phyloP scores from a whole-genome alignment of 2,113 vertebrate genomes.

The Nicator chloris region DNA sequence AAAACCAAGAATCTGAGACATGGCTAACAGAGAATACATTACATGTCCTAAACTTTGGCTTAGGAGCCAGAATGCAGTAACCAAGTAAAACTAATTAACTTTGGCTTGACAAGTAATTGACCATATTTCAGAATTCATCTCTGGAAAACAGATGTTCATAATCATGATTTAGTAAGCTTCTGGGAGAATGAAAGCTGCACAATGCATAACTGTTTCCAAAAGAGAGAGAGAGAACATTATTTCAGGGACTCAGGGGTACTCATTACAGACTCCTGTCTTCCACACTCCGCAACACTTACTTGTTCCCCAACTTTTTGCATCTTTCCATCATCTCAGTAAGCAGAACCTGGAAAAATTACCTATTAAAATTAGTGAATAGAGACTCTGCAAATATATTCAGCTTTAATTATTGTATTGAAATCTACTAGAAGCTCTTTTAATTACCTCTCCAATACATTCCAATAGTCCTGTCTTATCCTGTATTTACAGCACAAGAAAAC shows the following conservation, averaged over 20 bases:
- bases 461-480: not conserved
- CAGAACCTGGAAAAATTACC: slow-evolving; percentile 74
- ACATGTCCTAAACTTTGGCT: not conserved
- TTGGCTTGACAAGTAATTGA: not conserved
- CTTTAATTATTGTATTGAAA: not conserved
- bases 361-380: not conserved
- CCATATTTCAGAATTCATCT: not conserved
- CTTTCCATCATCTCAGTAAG: slow-evolving; percentile 98
- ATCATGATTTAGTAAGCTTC: not conserved
- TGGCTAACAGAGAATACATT: not conserved
- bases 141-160: not conserved
- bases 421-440: not conserved
- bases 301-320: slow-evolving; percentile 94
- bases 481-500: not conserved
- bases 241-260: not conserved
- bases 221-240: not conserved
- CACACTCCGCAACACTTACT: slow-evolving; percentile 77
- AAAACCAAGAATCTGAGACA: not conserved
- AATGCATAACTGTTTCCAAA: not conserved
- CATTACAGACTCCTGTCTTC: not conserved
- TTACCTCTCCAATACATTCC: not conserved
- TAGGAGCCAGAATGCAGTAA: not conserved
- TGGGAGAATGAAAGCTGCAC: not conserved
- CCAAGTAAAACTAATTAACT: not conserved
- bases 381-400: not conserved